These are phyloP conservation scores for Flexamia atlantica DNA, from an alignment of 2,888 invertebrate genomes.

Conservation along the genomic window DNA sequence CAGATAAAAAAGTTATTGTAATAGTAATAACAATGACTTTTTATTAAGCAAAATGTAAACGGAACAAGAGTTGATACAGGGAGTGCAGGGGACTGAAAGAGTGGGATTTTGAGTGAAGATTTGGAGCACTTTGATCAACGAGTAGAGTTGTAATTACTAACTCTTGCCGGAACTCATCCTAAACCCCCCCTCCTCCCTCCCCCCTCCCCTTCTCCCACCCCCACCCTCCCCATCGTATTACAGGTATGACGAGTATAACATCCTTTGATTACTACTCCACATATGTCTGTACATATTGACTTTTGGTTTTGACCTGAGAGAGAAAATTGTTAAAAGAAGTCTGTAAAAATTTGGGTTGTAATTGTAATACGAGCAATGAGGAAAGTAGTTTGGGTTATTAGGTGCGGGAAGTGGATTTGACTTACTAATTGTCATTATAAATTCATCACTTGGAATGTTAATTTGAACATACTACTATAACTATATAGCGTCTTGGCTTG, in stretches of 20 bases:
- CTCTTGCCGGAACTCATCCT: not conserved
- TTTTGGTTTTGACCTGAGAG: not conserved
- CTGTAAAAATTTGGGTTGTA: too few relatives aligned
- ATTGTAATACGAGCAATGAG: too few relatives aligned
- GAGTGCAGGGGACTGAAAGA: not conserved
- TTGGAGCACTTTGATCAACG: constrained; percentile 26
- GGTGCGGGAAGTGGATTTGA: too few relatives aligned
- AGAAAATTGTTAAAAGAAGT: too few relatives aligned
- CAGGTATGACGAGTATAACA: not conserved
- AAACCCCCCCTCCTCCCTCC: not conserved
- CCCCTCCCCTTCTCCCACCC: not conserved
- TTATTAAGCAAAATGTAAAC: too few relatives aligned
- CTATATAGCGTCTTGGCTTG: too few relatives aligned
- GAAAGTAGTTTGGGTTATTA: too few relatives aligned
- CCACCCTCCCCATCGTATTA: not conserved
- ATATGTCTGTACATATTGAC: not conserved
- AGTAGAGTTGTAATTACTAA: constrained; percentile 25
- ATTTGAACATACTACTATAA: too few relatives aligned
- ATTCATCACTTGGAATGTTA: too few relatives aligned
- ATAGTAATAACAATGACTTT: too few relatives aligned
- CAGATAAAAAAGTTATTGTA: too few relatives aligned
- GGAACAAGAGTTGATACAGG: not conserved
- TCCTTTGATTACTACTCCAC: not conserved
- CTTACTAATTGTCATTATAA: too few relatives aligned
- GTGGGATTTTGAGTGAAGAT: constrained; percentile 19